Evolutionary conservation across 2,888 invertebrate species (phyloP).

Genomic region (Cheilosia scutellata): DNA sequence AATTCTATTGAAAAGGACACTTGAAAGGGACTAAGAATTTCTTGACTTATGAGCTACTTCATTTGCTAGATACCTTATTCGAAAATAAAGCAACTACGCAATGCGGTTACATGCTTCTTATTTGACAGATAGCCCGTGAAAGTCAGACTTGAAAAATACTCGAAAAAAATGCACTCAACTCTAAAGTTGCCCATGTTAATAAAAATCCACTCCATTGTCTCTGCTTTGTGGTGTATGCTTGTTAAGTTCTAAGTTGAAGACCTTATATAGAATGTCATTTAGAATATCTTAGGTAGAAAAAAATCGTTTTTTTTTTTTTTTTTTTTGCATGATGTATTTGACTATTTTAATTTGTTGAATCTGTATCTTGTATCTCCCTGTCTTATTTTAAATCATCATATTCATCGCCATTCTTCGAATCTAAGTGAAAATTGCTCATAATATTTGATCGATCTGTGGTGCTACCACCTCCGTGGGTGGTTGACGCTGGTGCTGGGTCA

Average conservation of each 20-base stretch:
- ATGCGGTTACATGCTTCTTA: neutral
- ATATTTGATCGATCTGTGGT: slow-evolving; percentile 77
- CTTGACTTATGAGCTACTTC: no score
- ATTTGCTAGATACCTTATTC: no score
- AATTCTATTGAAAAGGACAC: no score
- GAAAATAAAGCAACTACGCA: no score
- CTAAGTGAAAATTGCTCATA: slow-evolving; percentile 82
- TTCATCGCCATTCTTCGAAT: slow-evolving; percentile 83
- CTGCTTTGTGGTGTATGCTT: slow-evolving; percentile 4
- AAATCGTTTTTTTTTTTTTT: slow-evolving; percentile 8
- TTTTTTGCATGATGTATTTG: slow-evolving; percentile 9
- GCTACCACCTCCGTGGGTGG: slow-evolving; percentile 38
- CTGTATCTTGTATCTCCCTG: slow-evolving; percentile 56
- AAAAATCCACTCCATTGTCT: slow-evolving; percentile 26
- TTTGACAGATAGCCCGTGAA: neutral
- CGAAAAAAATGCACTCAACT: neutral
- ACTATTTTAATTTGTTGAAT: slow-evolving; percentile 17
- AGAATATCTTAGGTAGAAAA: slow-evolving; percentile 64
- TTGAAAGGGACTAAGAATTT: no score
- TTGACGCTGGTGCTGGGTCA: slow-evolving; percentile 79
- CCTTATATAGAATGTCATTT: slow-evolving; percentile 56
- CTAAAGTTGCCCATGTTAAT: neutral
- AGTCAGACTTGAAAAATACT: neutral
- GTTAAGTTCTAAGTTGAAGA: slow-evolving; percentile 35
- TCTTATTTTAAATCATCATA: slow-evolving; percentile 83